phyloP scores from a whole-genome alignment of 2,888 invertebrate genomes.

The Caenorhabditis afra region DNA sequence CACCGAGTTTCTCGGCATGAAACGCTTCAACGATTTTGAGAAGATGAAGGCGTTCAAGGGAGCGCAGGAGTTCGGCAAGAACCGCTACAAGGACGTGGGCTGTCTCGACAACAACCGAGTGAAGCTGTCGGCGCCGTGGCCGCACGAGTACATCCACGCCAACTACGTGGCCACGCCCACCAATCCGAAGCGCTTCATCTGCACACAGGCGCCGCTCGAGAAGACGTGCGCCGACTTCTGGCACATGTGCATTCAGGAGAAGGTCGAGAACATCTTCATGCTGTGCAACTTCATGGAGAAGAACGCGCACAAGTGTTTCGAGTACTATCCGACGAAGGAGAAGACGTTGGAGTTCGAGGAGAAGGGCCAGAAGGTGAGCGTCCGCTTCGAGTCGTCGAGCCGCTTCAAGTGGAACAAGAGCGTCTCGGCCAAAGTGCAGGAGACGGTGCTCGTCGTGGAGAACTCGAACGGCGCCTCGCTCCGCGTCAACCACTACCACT shows the following conservation, averaged over 20 bases:
- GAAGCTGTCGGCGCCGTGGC: slow-evolving; percentile 49
- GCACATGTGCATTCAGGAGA: slow-evolving; percentile 66
- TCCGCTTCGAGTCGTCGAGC: slow-evolving; percentile 30
- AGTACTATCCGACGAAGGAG: slow-evolving; percentile 58
- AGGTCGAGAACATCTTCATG: slow-evolving; percentile 64
- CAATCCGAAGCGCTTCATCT: slow-evolving; percentile 64
- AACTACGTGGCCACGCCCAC: slow-evolving; percentile 64
- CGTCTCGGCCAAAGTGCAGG: slow-evolving; percentile 25
- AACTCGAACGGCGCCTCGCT: slow-evolving; percentile 11
- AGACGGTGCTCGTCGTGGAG: slow-evolving; percentile 47
- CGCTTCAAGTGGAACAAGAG: background rate
- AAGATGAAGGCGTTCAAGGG: slow-evolving; percentile 62
- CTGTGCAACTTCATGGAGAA: slow-evolving; percentile 65
- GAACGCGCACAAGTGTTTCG: slow-evolving; percentile 60
- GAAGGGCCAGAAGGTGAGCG: slow-evolving; percentile 40
- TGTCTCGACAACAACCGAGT: slow-evolving; percentile 65
- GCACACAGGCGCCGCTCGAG: slow-evolving; percentile 68
- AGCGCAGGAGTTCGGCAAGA: slow-evolving; percentile 48
- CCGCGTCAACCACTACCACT: slow-evolving; percentile 61
- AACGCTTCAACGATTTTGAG: slow-evolving; percentile 54
- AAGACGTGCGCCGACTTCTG: slow-evolving; percentile 67
- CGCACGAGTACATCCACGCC: slow-evolving; percentile 67
- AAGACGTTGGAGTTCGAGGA: slow-evolving; percentile 50
- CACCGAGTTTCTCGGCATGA: slow-evolving; percentile 60
- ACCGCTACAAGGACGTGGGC: slow-evolving; percentile 66